phyloP scores from a whole-genome alignment of 2,888 invertebrate species.

The Drosophila peninsularis region DNA sequence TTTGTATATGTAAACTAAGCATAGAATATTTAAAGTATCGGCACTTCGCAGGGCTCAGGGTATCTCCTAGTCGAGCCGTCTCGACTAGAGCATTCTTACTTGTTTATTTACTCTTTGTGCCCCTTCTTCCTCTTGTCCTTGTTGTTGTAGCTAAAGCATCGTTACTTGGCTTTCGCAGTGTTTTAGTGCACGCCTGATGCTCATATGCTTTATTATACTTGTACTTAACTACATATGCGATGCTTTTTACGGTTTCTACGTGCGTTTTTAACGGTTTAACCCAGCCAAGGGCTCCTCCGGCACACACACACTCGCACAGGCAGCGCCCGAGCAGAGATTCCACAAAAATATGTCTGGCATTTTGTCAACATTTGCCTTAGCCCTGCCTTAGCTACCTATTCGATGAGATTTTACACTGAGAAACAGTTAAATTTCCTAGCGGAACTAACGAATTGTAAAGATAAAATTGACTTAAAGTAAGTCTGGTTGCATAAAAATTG shows the following conservation, averaged over 20 bases:
- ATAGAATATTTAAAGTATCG: too few relatives aligned
- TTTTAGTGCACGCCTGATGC: constrained; percentile 65
- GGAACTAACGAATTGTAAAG: background rate
- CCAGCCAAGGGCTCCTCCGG: background rate
- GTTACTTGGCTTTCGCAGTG: constrained; percentile 35
- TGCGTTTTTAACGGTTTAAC: constrained; percentile 49
- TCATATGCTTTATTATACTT: constrained; percentile 69
- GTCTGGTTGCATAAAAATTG: too few relatives aligned
- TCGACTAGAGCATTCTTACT: too few relatives aligned
- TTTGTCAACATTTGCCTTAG: constrained; percentile 18
- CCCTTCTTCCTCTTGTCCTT: background rate
- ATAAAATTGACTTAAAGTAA: too few relatives aligned
- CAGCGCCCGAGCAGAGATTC: constrained; percentile 23
- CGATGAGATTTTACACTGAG: constrained; percentile 6
- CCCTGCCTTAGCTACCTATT: constrained; percentile 11
- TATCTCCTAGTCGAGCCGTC: too few relatives aligned
- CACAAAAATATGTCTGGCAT: constrained; percentile 7
- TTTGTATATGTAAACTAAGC: too few relatives aligned
- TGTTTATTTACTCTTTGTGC: background rate
- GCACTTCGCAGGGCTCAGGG: too few relatives aligned
- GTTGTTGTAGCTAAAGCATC: constrained; percentile 19
- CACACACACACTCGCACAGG: constrained; percentile 1
- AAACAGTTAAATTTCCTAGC: background rate
- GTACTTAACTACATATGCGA: constrained; percentile 56
- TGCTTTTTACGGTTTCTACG: constrained; percentile 68